phyloP scores from a whole-genome alignment of 1,140 invertebrate genomes.

The Drosophila athabasca region DNA sequence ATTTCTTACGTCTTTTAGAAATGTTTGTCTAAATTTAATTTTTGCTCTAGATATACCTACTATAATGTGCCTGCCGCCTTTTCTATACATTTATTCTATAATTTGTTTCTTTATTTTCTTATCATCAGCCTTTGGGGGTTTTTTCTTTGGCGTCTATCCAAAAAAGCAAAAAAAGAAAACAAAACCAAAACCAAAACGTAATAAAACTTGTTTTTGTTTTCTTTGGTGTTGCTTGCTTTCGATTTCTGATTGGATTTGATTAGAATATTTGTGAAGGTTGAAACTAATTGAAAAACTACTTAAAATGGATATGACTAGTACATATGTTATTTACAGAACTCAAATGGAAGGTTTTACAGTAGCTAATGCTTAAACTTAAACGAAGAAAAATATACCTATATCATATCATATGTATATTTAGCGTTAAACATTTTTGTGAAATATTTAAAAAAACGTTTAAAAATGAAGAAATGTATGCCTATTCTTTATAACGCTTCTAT shows the following conservation, averaged over 20 bases:
- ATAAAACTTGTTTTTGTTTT: slow-evolving; percentile 31
- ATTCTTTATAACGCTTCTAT: too few relatives aligned
- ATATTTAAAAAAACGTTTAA: too few relatives aligned
- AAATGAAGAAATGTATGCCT: too few relatives aligned
- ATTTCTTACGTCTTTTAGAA: slow-evolving; percentile 32
- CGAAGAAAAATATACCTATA: too few relatives aligned
- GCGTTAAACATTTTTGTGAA: too few relatives aligned
- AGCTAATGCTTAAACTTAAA: too few relatives aligned
- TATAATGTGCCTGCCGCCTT: not conserved
- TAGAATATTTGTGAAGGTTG: slow-evolving; percentile 36
- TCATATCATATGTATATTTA: too few relatives aligned
- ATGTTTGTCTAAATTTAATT: slow-evolving; percentile 58
- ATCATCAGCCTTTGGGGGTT: slow-evolving; percentile 21
- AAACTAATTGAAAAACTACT: slow-evolving; percentile 13
- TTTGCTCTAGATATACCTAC: slow-evolving; percentile 34
- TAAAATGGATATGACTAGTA: slow-evolving; percentile 6
- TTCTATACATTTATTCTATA: slow-evolving; percentile 2
- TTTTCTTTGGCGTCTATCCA: slow-evolving; percentile 51
- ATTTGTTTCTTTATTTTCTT: slow-evolving; percentile 31
- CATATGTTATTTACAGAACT: slow-evolving; percentile 18
- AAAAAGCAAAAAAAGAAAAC: slow-evolving; percentile 12
- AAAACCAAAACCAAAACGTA: slow-evolving; percentile 4
- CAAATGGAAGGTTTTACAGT: not conserved
- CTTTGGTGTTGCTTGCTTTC: slow-evolving; percentile 6
- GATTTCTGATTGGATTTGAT: slow-evolving; percentile 33